Conservation (phyloP, 2,113 vertebrate genomes). For the Hippocampus barbouri region DNA sequence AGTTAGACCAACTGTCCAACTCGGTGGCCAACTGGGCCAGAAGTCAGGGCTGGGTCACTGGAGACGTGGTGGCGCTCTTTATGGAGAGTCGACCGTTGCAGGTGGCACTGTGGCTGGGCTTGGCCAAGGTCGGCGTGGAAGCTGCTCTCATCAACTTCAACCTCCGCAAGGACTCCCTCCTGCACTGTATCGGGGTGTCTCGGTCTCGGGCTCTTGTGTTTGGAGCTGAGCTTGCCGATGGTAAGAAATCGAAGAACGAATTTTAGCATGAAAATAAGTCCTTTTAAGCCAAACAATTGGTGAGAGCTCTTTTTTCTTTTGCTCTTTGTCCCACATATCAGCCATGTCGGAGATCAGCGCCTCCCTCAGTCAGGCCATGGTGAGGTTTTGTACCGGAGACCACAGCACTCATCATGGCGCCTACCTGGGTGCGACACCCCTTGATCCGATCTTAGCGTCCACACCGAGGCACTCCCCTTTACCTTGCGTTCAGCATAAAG, state of each 20-base stretch:
- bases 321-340: constrained; percentile 40
- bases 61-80: constrained; percentile 84
- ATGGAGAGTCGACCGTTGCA: constrained; percentile 85
- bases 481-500: constrained; percentile 60
- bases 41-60: constrained; percentile 72
- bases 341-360: constrained; percentile 77
- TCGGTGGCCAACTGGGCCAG: constrained; percentile 76
- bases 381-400: constrained; percentile 77
- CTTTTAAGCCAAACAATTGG: neutral
- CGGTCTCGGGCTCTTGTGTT: constrained; percentile 80
- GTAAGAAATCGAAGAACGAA: constrained; percentile 56
- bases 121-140: constrained; percentile 83
- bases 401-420: constrained; percentile 58
- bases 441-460: constrained; percentile 75
- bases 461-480: constrained; percentile 51
- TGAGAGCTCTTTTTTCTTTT: constrained; percentile 5
- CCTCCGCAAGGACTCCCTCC: constrained; percentile 77
- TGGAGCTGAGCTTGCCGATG: constrained; percentile 79
- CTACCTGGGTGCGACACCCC: constrained; percentile 60
- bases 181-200: constrained; percentile 80
- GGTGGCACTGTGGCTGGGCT: constrained; percentile 86
- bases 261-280: neutral
- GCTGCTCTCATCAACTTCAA: constrained; percentile 86
- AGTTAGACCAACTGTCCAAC: constrained; percentile 79
- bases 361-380: constrained; percentile 75